A percentile compares a stretch with the other conserved stretches of the same genome.
Conservation (phyloP, 2,888 invertebrate species). For the Chirona hameri region DNA sequence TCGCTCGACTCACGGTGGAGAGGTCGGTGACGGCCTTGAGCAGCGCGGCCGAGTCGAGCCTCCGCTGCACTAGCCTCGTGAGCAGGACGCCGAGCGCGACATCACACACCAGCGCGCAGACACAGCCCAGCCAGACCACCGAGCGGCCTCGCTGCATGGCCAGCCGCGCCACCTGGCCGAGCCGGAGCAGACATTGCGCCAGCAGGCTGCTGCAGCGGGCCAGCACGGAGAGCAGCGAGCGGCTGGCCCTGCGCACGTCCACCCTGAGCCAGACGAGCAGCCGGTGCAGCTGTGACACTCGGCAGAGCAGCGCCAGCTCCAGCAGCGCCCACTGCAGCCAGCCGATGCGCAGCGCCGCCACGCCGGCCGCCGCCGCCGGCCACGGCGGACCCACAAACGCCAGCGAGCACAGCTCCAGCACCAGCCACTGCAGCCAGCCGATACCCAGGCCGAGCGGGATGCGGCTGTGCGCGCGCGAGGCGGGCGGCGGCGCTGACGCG, state of each 20-base stretch:
- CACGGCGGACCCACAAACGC: background rate
- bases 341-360: background rate
- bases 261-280: conserved; percentile 24
- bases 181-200: conserved; percentile 4
- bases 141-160: background rate
- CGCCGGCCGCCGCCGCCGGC: background rate
- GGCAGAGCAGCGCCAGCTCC: conserved; percentile 26
- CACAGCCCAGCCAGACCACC: conserved; percentile 23
- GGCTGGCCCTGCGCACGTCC: background rate
- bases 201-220: background rate
- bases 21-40: background rate
- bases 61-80: background rate
- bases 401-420: conserved; percentile 28
- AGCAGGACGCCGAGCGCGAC: background rate
- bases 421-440: conserved; percentile 29
- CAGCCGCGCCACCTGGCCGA: conserved; percentile 3
- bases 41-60: background rate
- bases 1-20: background rate
- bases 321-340: conserved; percentile 23
- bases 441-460: background rate
- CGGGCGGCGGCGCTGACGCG: background rate
- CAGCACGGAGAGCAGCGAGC: background rate
- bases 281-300: conserved; percentile 13
- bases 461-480: background rate
- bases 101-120: background rate